phyloP scores from a whole-genome alignment of 2,888 invertebrate species.

The Rhamnusium bicolor region DNA sequence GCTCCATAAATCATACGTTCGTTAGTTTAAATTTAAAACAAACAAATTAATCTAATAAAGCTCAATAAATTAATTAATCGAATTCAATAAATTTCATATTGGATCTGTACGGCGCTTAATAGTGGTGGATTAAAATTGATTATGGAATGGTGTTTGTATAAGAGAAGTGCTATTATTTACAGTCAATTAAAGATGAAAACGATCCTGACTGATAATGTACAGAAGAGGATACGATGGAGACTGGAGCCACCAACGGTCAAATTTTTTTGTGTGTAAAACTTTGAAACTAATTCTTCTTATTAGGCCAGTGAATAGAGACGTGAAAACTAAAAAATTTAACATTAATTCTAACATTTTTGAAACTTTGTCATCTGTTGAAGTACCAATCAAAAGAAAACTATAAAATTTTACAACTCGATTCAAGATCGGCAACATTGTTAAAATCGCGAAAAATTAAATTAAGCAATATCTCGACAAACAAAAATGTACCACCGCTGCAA shows the following conservation, averaged over 20 bases:
- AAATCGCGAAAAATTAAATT: too few relatives aligned
- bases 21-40: conserved; percentile 3
- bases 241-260: conserved; percentile 27
- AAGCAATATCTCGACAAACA: too few relatives aligned
- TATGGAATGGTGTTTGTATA: conserved; percentile 39
- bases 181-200: conserved; percentile 61
- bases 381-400: too few relatives aligned
- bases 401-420: too few relatives aligned
- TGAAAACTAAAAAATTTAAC: too few relatives aligned
- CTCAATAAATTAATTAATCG: conserved; percentile 46
- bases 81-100: conserved; percentile 50
- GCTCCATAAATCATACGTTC: conserved; percentile 4
- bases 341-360: too few relatives aligned
- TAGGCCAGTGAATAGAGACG: too few relatives aligned
- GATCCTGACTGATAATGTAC: conserved; percentile 47
- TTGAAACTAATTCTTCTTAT: too few relatives aligned
- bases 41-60: conserved; percentile 47
- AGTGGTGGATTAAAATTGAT: conserved; percentile 51
- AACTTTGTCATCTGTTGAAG: too few relatives aligned
- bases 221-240: neutral
- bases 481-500: too few relatives aligned
- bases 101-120: conserved; percentile 33
- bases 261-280: too few relatives aligned
- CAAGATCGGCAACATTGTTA: too few relatives aligned
- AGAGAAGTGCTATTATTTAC: conserved; percentile 57